A percentile compares a stretch with the other conserved stretches of the same genome.
Conservation (phyloP, 2,797 vertebrate species). For the Antennarius maculatus region DNA sequence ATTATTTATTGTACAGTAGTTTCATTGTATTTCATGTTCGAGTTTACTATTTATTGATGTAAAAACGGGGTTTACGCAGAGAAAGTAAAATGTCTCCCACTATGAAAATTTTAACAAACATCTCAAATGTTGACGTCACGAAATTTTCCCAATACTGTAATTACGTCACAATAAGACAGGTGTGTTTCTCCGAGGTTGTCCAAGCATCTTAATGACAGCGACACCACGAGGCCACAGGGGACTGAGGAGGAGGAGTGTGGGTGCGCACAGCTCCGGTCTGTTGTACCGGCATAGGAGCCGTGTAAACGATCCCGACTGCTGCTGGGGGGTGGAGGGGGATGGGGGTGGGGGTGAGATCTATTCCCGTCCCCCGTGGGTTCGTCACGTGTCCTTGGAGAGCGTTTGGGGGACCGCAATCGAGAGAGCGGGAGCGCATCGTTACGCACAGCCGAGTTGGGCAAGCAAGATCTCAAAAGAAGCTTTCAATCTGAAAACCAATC, state of each 20-base stretch:
- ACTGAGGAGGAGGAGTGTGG: constrained; percentile 15
- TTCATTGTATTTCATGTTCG: too few species aligned
- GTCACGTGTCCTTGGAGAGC: constrained; percentile 83
- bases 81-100: too few species aligned
- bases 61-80: too few species aligned
- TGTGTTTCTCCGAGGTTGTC: too few species aligned
- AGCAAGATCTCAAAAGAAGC: constrained; percentile 51
- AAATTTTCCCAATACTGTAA: too few species aligned
- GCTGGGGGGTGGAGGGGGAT: constrained; percentile 41
- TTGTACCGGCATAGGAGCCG: constrained; percentile 22
- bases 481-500: constrained; percentile 30
- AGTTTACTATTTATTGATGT: too few species aligned
- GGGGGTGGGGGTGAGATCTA: constrained; percentile 50
- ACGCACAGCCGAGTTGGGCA: constrained; percentile 62
- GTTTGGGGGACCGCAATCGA: constrained; percentile 50
- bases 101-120: too few species aligned
- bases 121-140: too few species aligned
- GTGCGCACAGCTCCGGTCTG: constrained; percentile 32
- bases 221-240: constrained; percentile 50
- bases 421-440: constrained; percentile 53
- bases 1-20: too few species aligned
- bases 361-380: constrained; percentile 73
- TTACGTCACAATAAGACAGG: too few species aligned
- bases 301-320: constrained; percentile 77
- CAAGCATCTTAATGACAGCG: constrained; percentile 40